Evolutionary conservation across 2,113 vertebrate species (phyloP).

Genomic region (Alligator sinensis): DNA sequence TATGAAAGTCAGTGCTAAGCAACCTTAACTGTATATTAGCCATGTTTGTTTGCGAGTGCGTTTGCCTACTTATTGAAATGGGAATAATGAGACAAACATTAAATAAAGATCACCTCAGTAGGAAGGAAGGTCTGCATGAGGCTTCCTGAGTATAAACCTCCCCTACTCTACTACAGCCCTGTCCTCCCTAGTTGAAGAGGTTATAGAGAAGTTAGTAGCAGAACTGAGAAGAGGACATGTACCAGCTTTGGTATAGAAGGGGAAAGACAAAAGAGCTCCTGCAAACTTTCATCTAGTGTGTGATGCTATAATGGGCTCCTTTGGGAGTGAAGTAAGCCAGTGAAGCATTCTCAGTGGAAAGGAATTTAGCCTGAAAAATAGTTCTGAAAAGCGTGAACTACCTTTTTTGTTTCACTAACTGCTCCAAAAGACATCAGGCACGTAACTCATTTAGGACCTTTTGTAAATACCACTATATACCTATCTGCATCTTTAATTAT

Average conservation of each 20-base stretch:
- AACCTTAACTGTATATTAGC: background rate
- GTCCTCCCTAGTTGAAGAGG: background rate
- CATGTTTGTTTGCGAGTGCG: background rate
- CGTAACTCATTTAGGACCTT: background rate
- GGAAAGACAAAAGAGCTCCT: background rate
- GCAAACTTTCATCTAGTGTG: no score
- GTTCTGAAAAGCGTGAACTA: background rate
- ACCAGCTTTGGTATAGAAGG: background rate
- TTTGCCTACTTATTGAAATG: slow-evolving; percentile 2
- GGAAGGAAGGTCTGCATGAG: background rate
- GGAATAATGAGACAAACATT: background rate
- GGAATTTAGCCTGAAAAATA: background rate
- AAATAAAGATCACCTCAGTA: background rate
- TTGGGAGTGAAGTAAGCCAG: background rate
- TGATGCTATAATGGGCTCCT: background rate
- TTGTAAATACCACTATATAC: background rate
- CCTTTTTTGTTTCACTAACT: background rate
- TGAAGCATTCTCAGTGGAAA: background rate
- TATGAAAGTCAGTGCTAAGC: background rate
- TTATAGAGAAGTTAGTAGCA: background rate
- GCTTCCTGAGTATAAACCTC: background rate
- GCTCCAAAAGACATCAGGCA: background rate
- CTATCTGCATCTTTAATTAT: background rate
- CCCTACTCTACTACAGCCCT: background rate
- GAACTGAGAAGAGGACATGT: rapidly evolving